These are phyloP conservation scores for Corynorhinus townsendii DNA, from an alignment of 2,113 vertebrate species.

Conservation along the genomic window DNA sequence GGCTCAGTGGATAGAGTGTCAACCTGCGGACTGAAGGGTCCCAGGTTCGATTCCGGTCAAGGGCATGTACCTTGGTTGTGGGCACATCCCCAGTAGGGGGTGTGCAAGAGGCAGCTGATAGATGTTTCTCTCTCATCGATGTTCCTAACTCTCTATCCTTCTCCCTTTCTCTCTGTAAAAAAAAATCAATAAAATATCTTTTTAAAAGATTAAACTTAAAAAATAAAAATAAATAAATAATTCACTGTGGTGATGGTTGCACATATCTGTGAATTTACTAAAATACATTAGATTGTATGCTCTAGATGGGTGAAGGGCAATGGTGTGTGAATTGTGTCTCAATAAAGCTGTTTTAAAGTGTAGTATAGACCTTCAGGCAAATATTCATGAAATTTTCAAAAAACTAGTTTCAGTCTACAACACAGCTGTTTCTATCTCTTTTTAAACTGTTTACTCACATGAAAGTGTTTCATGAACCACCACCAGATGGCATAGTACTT, in stretches of 20 bases:
- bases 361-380: background rate
- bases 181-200: too few species aligned
- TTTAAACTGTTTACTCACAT: background rate
- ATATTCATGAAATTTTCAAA: slow-evolving; percentile 22
- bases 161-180: too few species aligned
- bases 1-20: too few species aligned
- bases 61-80: too few species aligned
- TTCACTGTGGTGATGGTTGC: background rate
- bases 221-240: too few species aligned
- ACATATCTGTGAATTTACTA: background rate
- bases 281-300: background rate
- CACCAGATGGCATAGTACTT: background rate
- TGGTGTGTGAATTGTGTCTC: background rate
- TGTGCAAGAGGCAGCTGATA: too few species aligned
- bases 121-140: too few species aligned
- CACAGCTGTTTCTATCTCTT: background rate
- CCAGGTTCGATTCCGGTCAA: too few species aligned
- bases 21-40: too few species aligned
- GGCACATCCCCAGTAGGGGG: too few species aligned
- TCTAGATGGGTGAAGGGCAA: background rate
- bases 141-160: too few species aligned
- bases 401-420: background rate
- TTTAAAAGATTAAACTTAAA: too few species aligned
- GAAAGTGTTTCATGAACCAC: background rate
- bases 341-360: background rate